A percentile compares a stretch with the other conserved stretches of the same genome.
phyloP scores from a whole-genome alignment of 1,140 invertebrate species.

The Asobara japonica region DNA sequence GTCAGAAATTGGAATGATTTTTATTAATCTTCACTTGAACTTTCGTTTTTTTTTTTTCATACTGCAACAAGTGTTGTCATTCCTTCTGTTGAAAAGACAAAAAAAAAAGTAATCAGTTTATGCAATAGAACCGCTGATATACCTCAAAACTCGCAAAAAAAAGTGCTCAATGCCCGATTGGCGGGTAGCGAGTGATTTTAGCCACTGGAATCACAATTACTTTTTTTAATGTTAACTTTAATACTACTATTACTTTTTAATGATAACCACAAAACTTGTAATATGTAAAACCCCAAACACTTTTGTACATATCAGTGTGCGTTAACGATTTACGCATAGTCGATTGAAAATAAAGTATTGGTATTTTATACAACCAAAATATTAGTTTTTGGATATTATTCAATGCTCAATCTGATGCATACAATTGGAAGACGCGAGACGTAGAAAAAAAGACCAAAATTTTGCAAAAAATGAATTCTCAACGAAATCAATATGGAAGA shows the following conservation, averaged over 20 bases:
- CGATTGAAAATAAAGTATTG: conserved; percentile 61
- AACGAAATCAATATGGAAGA: too few relatives aligned
- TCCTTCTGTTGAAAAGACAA: not conserved
- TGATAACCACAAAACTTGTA: conserved; percentile 47
- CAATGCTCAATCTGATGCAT: not conserved
- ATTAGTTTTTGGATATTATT: not conserved
- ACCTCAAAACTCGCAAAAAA: conserved; percentile 50
- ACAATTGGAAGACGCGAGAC: not conserved
- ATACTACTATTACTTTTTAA: conserved; percentile 50
- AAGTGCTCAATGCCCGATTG: conserved; percentile 28
- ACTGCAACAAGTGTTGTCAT: not conserved
- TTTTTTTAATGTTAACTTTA: conserved; percentile 47
- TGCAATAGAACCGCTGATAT: conserved; percentile 55
- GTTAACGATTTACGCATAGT: conserved; percentile 42
- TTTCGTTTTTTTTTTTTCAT: not conserved
- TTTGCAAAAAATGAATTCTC: too few relatives aligned
- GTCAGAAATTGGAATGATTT: not conserved
- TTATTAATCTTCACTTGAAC: not conserved
- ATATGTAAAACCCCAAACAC: conserved; percentile 44
- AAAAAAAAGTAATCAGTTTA: too few relatives aligned
- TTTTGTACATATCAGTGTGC: conserved; percentile 53
- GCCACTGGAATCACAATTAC: conserved; percentile 38
- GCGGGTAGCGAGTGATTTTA: conserved; percentile 34
- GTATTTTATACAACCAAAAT: conserved; percentile 56
- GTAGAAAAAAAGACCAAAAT: too few relatives aligned